phyloP scores from a whole-genome alignment of 2,113 vertebrate species.

The Aix galericulata region DNA sequence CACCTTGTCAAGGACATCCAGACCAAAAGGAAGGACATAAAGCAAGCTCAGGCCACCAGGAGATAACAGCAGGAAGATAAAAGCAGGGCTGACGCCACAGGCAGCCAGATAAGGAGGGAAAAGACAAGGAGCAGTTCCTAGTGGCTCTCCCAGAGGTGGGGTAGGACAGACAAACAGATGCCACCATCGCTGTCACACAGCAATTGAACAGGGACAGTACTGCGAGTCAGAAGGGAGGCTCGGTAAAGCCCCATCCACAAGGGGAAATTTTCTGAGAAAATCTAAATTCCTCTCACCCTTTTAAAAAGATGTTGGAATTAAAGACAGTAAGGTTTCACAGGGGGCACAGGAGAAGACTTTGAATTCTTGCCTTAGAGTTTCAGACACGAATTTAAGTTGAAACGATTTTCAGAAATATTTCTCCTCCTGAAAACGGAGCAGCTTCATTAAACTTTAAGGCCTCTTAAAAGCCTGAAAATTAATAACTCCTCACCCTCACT shows the following conservation, averaged over 20 bases:
- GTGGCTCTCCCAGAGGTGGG: not conserved
- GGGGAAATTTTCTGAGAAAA: not conserved
- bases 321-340: accelerated
- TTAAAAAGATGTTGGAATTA: not conserved
- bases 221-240: not conserved
- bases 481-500: not conserved
- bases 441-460: conserved; percentile 22
- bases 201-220: accelerated
- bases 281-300: not conserved
- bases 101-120: not conserved
- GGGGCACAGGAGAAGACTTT: not conserved
- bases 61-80: not conserved
- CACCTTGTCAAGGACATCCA: not conserved
- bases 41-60: not conserved
- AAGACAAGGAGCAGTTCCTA: not conserved
- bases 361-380: not conserved
- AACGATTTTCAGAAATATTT: not conserved
- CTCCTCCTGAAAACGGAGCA: not conserved
- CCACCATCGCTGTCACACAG: not conserved
- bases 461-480: not conserved
- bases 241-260: not conserved
- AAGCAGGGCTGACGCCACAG: not conserved
- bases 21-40: not conserved
- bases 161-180: not conserved
- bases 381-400: not conserved